Percentiles rank a stretch among this genome's conserved stretches.
Conservation (phyloP, 2,113 vertebrate species). For the Recurvirostra avosetta region DNA sequence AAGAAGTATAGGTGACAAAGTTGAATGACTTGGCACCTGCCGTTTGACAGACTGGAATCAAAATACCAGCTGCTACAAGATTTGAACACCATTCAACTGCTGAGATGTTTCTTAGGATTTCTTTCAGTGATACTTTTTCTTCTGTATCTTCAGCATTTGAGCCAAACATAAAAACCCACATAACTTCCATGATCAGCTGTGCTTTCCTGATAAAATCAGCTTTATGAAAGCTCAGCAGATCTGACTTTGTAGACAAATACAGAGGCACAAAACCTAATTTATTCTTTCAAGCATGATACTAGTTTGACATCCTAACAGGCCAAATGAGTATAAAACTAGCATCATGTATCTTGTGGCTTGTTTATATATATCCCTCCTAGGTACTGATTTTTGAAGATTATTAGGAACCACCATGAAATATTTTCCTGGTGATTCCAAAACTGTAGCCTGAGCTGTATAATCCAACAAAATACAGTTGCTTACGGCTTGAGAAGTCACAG, state of each 20-base stretch:
- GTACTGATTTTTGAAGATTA: not conserved
- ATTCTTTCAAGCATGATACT: not conserved
- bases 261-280: not conserved
- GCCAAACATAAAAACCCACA: fast-evolving
- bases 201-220: not conserved
- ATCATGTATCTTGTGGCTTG: not conserved
- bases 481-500: not conserved
- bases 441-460: not conserved
- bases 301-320: not conserved
- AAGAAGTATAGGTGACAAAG: not conserved
- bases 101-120: not conserved
- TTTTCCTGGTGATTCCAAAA: not conserved
- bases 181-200: not conserved
- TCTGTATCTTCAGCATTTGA: not conserved
- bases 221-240: not conserved
- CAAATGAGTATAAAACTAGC: not conserved
- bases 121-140: not conserved
- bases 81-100: not conserved
- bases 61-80: not conserved
- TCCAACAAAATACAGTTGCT: not conserved
- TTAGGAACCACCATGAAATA: not conserved
- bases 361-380: not conserved
- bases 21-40: not conserved
- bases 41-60: not conserved
- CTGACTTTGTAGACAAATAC: not conserved